Conservation (phyloP, 2,113 vertebrate species). For the Arvicanthis niloticus region DNA sequence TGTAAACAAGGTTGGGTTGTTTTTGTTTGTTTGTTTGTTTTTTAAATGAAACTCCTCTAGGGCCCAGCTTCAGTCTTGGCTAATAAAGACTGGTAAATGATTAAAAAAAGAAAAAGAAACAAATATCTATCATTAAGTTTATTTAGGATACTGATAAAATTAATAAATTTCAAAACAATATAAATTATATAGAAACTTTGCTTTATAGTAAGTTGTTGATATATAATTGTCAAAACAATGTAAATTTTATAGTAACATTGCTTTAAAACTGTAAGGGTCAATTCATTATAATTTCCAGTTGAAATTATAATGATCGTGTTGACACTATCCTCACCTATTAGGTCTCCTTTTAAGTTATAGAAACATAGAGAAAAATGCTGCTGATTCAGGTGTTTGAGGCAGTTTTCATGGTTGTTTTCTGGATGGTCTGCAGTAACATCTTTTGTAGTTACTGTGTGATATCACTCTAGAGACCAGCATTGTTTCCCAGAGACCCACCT, state of each 20-base stretch:
- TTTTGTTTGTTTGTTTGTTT: conserved; percentile 54
- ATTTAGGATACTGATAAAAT: not conserved
- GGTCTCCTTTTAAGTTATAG: conserved; percentile 62
- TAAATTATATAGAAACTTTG: not conserved
- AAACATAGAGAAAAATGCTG: conserved; percentile 33
- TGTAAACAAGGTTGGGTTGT: conserved; percentile 75
- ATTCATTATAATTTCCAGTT: not conserved
- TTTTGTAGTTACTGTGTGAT: conserved; percentile 18
- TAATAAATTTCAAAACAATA: not conserved
- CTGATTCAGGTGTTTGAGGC: conserved; percentile 64
- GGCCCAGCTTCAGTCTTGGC: conserved; percentile 85
- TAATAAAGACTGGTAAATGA: conserved; percentile 89
- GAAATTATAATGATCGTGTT: not conserved
- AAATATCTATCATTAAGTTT: not conserved
- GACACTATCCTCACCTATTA: not conserved
- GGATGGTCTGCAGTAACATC: conserved; percentile 68
- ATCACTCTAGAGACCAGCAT: conserved; percentile 53
- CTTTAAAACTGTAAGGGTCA: not conserved
- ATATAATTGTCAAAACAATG: not conserved
- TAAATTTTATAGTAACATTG: not conserved
- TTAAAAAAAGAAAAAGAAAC: not conserved
- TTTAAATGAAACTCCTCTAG: conserved; percentile 79
- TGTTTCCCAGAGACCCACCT: conserved; percentile 1
- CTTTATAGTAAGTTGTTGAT: not conserved
- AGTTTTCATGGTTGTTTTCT: conserved; percentile 74